phyloP scores from a whole-genome alignment of 2,888 invertebrate species.

The Sisyra terminalis region DNA sequence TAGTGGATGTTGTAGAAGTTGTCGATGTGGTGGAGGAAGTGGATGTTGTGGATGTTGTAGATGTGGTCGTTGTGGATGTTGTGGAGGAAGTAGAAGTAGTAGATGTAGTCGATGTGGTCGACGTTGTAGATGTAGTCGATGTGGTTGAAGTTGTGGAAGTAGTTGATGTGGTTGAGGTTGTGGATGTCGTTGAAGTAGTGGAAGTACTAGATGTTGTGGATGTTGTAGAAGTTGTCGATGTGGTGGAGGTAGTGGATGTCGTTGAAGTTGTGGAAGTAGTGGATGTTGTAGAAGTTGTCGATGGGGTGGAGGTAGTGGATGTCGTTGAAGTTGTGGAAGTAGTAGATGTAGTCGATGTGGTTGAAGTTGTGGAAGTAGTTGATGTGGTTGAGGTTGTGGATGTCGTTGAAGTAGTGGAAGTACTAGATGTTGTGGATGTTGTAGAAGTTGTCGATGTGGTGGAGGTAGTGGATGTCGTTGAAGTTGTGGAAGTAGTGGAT shows the following conservation, averaged over 20 bases:
- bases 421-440: too few species aligned
- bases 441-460: too few species aligned
- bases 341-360: constrained; percentile 18
- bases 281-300: constrained; percentile 19
- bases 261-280: constrained; percentile 16
- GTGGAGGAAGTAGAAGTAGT: constrained; percentile 6
- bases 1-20: constrained; percentile 5
- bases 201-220: too few species aligned
- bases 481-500: background rate
- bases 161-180: constrained; percentile 22
- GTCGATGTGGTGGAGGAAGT: background rate
- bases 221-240: constrained; percentile 12
- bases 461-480: too few species aligned
- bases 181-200: constrained; percentile 17
- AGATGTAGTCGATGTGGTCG: constrained; percentile 9
- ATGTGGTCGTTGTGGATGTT: constrained; percentile 4
- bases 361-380: constrained; percentile 14
- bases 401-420: background rate
- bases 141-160: constrained; percentile 21
- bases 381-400: background rate
- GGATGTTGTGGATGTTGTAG: constrained; percentile 9
- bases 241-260: background rate
- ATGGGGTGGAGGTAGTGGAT: constrained; percentile 18
- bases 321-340: constrained; percentile 12
- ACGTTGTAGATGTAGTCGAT: constrained; percentile 9